Evolutionary conservation across 2,113 vertebrate species (phyloP), one percentile per base, ranked within the genome.

Genomic region (Zingel zingel): DNA sequence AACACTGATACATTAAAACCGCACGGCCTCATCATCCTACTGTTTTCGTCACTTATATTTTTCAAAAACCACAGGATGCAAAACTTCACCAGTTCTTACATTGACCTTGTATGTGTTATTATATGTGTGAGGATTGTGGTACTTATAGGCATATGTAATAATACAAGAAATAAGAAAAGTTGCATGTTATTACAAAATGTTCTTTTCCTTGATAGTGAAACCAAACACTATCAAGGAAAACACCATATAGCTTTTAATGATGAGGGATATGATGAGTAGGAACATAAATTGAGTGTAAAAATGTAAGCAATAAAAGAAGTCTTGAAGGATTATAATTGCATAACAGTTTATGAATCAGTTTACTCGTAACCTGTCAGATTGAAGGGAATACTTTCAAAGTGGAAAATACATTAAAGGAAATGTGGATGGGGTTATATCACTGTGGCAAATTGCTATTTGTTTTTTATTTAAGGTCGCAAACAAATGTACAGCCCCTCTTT

Each of bases 121-220:
- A 19, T 27, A 12, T 75, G 25, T 73, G 23, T 81, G 18, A 33
- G 23, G 5, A 19, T 3, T 58, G 25, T 43, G 36, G 36, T 14
- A 18, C 21, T 62, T 19, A 56, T 1, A 56, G 18, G 15, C 13
- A 36, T 11, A 8, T 54, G 36, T 74, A 56, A 74, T 58, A 53
- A 66, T 19, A 70, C 7, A 11, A 54, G 25, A 70, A 25, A 48
- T 27, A 45, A 64, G 27, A 62, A 16, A 23, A 50, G 36, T 15
- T 86, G 88, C 90, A 92, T 87, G 90, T 66, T 77, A 14, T 67
- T 81, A 54, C 76, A 51, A 81, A 68, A 19, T 71, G 66, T 50
- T 82, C 6, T 78, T 71, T 82, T 51, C 48, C 23, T 70, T 80
- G 18, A 66, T 30, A 45, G 48, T 77, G 15, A 85, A 75, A 78